Evolutionary conservation across 2,797 vertebrate species (phyloP), one percentile per base, ranked within the genome.

Genomic region (Liasis olivaceus): DNA sequence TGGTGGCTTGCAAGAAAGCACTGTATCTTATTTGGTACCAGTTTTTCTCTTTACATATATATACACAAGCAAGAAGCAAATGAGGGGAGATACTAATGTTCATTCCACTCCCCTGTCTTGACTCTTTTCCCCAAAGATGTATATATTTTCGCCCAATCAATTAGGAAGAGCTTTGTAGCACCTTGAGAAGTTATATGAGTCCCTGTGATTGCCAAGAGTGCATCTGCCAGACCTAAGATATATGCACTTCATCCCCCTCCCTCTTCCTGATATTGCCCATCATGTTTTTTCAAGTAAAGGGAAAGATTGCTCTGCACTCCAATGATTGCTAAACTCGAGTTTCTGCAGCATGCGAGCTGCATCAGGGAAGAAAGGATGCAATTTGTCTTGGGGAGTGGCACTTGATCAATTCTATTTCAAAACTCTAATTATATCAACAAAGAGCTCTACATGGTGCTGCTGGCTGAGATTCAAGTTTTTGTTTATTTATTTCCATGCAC

Each of bases 391-490:
- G 94, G 95, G 94, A 96, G 94, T 69, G 95, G 93, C 96, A 88
- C 94, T 95, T 95, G 86, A 96, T 97, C 96, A 94, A 95, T 96
- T 58, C 47, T 91, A 14, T 94, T 90, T 91, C 93, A 9, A 92
- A 95, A 92, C 94, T 91, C 94, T 93, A 93, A 96, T 96, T 95
- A 58, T 69, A 89, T 94, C 96, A 77, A 85, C 94, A 86, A 54
- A 54, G 91, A 94, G 92, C 93, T 93, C 95, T 77, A 81, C 94
- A 93, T 72, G 85, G 92, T 1, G 42, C 94, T 54, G 92, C 94
- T 88, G 95, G 94, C 93, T 88, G 94, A 85, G 0, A 9, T 86
- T 93, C 93, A 69, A 87, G 51, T 88, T 54, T 92, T 51, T 56
- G 93, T 64, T 95, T 91, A 12, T 95, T 94, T 94, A 81, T 95